phyloP scores from a whole-genome alignment of 2,888 invertebrate species.

The Drosophila borborema region DNA sequence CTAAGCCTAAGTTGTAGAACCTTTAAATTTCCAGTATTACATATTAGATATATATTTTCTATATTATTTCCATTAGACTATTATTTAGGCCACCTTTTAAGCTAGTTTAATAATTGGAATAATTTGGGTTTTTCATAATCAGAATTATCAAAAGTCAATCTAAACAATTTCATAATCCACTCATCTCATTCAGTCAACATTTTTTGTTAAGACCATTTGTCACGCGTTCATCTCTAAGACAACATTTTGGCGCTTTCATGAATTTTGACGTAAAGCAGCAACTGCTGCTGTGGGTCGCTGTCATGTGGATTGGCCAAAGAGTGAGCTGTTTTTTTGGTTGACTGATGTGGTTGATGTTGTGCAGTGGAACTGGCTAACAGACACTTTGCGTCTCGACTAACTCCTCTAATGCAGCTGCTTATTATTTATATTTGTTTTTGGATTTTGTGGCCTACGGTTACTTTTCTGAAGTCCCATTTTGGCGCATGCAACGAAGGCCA shows the following conservation, averaged over 20 bases:
- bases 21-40: too few species aligned
- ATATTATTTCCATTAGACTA: too few species aligned
- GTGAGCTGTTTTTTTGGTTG: constrained; percentile 38
- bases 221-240: constrained; percentile 41
- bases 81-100: too few species aligned
- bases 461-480: constrained; percentile 19
- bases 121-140: too few species aligned
- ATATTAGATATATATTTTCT: too few species aligned
- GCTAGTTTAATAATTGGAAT: too few species aligned
- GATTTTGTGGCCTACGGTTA: constrained; percentile 22
- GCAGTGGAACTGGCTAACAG: constrained; percentile 19
- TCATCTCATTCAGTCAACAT: not conserved
- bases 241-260: constrained; percentile 19
- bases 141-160: not conserved
- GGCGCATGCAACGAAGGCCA: constrained; percentile 57
- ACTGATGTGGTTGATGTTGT: constrained; percentile 43
- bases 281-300: constrained; percentile 32
- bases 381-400: constrained; percentile 16
- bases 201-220: constrained; percentile 3
- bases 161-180: not conserved
- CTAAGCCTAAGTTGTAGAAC: too few species aligned
- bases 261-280: constrained; percentile 29
- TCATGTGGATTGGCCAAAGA: constrained; percentile 24
- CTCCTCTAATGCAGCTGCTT: constrained; percentile 27
- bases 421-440: constrained; percentile 6